These are phyloP conservation scores for Bombus sylvicola DNA, from an alignment of 1,140 invertebrate species.

Conservation along the genomic window DNA sequence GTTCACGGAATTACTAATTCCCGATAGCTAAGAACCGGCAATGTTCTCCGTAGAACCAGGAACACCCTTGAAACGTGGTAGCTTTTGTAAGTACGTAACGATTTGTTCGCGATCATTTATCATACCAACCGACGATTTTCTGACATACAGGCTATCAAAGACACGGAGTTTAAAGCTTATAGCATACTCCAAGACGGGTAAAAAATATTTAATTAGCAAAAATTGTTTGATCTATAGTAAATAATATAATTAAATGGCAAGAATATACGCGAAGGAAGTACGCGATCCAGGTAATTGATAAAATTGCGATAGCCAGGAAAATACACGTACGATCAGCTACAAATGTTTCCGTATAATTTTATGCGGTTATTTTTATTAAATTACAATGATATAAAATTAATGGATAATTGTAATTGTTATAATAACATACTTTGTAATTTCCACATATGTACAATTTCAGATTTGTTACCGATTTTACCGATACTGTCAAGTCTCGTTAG, in stretches of 20 bases:
- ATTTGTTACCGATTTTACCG: too few species aligned
- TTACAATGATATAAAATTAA: background rate
- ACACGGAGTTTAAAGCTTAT: background rate
- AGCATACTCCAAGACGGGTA: background rate
- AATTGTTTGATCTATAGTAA: too few species aligned
- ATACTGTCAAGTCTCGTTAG: too few species aligned
- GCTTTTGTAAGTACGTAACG: conserved; percentile 47
- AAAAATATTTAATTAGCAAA: background rate
- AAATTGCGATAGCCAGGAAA: too few species aligned
- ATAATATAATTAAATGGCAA: background rate
- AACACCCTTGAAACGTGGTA: conserved; percentile 36
- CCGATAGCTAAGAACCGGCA: conserved; percentile 31
- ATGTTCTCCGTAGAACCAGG: conserved; percentile 34
- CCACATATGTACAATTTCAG: too few species aligned
- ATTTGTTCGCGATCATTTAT: conserved; percentile 51
- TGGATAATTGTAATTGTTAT: too few species aligned
- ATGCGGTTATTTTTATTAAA: background rate
- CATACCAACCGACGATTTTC: conserved; percentile 8
- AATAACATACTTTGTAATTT: too few species aligned
- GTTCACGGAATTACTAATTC: conserved; percentile 61
- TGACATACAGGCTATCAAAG: conserved; percentile 1
- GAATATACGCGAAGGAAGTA: background rate
- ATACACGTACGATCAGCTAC: too few species aligned
- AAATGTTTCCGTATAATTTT: background rate
- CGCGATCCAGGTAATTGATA: too few species aligned